Percentiles rank a stretch among this genome's conserved stretches.
These are phyloP conservation scores for Prinia subflava DNA, from an alignment of 2,113 vertebrate genomes.

Conservation along the genomic window DNA sequence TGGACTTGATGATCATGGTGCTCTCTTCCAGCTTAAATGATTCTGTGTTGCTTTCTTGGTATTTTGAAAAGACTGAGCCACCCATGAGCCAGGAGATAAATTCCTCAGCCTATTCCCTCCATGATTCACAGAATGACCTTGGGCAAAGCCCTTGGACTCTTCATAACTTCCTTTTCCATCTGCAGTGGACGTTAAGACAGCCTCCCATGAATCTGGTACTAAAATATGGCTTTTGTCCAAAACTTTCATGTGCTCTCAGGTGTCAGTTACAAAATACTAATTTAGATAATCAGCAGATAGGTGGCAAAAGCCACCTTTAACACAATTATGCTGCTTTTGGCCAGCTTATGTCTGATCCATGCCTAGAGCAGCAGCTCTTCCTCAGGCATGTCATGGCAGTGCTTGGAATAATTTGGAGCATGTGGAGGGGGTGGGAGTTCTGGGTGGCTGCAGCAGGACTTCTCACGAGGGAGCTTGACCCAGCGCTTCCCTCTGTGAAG, in stretches of 20 bases:
- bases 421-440: not conserved
- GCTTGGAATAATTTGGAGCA: not conserved
- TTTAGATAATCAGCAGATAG: not conserved
- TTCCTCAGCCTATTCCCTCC: not conserved
- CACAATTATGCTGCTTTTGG: not conserved
- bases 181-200: not conserved
- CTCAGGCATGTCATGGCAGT: rapidly evolving
- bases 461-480: not conserved
- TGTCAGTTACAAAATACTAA: not conserved
- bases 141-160: not conserved
- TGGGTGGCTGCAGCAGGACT: not conserved
- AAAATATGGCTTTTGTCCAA: not conserved
- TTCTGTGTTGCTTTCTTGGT: not conserved
- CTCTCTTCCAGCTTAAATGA: not conserved
- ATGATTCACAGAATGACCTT: not conserved
- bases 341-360: rapidly evolving
- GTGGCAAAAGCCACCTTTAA: not conserved
- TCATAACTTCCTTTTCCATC: not conserved
- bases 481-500: not conserved
- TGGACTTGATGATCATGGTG: not conserved
- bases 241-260: not conserved
- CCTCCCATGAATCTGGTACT: not conserved
- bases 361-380: not conserved
- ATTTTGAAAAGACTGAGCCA: not conserved
- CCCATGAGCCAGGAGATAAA: not conserved